Percentiles rank a stretch among this genome's conserved stretches.
These are phyloP conservation scores for Listronotus bonariensis DNA, from an alignment of 1,140 invertebrate genomes.

Conservation along the genomic window DNA sequence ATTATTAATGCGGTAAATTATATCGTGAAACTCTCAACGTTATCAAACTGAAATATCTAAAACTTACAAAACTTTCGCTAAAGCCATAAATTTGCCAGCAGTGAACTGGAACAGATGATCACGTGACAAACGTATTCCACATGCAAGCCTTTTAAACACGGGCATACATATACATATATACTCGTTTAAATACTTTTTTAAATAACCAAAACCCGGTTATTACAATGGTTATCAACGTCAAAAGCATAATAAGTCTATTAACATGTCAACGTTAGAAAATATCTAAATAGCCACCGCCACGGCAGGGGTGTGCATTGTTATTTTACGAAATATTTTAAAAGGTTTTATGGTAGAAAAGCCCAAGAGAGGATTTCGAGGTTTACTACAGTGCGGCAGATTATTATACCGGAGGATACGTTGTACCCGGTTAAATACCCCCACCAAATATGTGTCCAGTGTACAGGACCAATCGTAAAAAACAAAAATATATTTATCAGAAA, in stretches of 20 bases:
- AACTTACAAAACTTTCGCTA: conserved; percentile 14
- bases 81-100: conserved; percentile 14
- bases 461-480: too few species aligned
- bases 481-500: too few species aligned
- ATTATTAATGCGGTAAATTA: not conserved
- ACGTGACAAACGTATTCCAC: conserved; percentile 19
- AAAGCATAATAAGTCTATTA: conserved; percentile 25
- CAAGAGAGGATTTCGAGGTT: too few species aligned
- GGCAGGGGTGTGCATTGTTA: not conserved
- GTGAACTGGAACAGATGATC: conserved; percentile 21
- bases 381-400: too few species aligned
- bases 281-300: conserved; percentile 12
- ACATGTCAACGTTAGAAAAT: conserved; percentile 11
- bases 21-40: conserved; percentile 5
- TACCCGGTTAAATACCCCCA: too few species aligned
- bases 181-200: conserved; percentile 6
- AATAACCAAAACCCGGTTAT: conserved; percentile 18
- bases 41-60: conserved; percentile 12
- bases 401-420: too few species aligned
- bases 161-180: conserved; percentile 7
- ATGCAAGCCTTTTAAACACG: conserved; percentile 14
- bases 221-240: conserved; percentile 27
- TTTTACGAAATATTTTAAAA: too few species aligned
- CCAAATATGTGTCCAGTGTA: too few species aligned
- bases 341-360: too few species aligned